A percentile compares a stretch with the other conserved stretches of the same genome.
phyloP scores from a whole-genome alignment of 2,797 vertebrate genomes.

The Tadarida brasiliensis region DNA sequence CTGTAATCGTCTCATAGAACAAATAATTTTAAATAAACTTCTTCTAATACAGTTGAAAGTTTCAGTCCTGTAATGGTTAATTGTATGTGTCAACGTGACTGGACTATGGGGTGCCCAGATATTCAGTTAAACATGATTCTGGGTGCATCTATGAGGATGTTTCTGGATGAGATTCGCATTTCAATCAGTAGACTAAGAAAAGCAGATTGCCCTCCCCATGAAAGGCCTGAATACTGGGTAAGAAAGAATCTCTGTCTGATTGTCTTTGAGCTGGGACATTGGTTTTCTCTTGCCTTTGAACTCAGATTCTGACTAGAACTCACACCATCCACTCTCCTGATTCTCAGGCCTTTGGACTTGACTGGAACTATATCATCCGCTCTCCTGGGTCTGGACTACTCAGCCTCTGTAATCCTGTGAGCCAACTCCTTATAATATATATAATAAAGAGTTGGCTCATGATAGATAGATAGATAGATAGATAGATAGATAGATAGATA shows the following conservation, averaged over 20 bases:
- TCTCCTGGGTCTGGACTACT: neutral
- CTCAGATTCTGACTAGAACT: neutral
- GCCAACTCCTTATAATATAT: neutral
- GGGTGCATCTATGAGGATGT: neutral
- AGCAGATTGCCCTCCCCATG: neutral
- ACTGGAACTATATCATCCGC: neutral
- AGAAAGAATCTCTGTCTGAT: neutral
- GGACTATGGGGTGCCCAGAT: neutral
- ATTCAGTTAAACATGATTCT: neutral
- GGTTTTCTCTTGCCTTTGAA: neutral
- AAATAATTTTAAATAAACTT: neutral
- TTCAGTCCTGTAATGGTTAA: neutral
- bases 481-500: neutral
- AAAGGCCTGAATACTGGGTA: neutral
- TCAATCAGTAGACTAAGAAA: neutral
- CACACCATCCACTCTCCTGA: neutral
- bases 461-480: neutral
- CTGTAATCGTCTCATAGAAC: neutral
- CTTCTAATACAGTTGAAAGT: neutral
- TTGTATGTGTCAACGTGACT: neutral
- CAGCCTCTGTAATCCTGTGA: neutral
- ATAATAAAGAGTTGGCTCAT: neutral
- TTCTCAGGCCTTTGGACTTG: neutral
- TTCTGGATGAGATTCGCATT: neutral
- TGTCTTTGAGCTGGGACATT: neutral